These are phyloP conservation scores for Blastobasis adustella DNA, from an alignment of 2,888 invertebrate genomes.

Conservation along the genomic window DNA sequence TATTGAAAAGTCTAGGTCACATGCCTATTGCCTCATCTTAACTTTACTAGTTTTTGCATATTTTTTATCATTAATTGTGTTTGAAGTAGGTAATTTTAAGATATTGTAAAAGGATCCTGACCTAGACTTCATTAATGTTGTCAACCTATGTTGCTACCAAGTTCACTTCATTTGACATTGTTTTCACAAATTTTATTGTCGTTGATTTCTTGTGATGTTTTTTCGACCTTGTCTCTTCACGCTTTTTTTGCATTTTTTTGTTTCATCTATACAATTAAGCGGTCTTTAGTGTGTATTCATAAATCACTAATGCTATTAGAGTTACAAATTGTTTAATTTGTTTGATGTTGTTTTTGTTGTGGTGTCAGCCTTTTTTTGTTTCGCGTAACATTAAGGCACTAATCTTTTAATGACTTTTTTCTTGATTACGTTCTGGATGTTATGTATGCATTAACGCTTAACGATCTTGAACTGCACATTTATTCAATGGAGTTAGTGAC, in stretches of 20 bases:
- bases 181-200: conserved; percentile 6
- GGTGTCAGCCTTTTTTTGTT: neutral
- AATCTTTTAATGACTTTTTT: no score
- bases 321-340: conserved; percentile 23
- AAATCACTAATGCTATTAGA: conserved; percentile 26
- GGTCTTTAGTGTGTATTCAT: conserved; percentile 23
- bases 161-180: neutral
- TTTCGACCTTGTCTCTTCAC: conserved; percentile 15
- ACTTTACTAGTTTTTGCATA: no score
- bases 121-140: neutral
- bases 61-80: no score
- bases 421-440: no score
- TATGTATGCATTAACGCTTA: no score
- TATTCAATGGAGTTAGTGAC: no score
- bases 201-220: conserved; percentile 7
- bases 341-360: conserved; percentile 18
- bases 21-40: no score
- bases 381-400: no score
- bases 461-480: no score
- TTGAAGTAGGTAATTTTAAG: no score
- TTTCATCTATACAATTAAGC: conserved; percentile 20
- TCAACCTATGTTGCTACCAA: neutral
- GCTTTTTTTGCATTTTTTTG: conserved; percentile 25
- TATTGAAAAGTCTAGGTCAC: no score
- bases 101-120: neutral